Base-by-base conservation (phyloP, 1,140 invertebrate species). In the Cotesia chilonis region DNA sequence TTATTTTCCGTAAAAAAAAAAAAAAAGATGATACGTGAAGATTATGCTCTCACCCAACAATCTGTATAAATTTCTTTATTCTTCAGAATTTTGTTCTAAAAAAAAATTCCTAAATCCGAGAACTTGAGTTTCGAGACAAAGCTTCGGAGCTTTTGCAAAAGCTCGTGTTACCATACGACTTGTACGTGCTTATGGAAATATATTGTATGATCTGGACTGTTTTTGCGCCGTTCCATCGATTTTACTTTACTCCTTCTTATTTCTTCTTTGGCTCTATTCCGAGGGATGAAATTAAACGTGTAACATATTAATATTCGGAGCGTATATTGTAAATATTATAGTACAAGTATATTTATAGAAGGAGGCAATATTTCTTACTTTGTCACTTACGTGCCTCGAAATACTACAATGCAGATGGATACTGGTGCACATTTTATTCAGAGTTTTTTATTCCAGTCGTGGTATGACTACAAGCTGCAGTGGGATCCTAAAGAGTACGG, bases 401-500 rank as follows among this genome's bases (percentile, higher is more conserved):
- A 47, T 47, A 47, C n/a, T n/a, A 17, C 54, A 55, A 55, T 17
- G 12, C n/a, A 5, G 4, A 4, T 47, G 12, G 12, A n/a, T n/a
- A 41, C 14, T 12, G 4, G n/a, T 64, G 14, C 4, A 41, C 14
- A 59, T 69, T 5, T 51, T 14, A 4, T 55, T 55, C 55, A 55
- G 12, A 55, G 12, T 55, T 72, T 78, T 69, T 76, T 75, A 74
- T 91, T 88, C 52, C 85, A 97, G 91, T 95, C 95, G 73, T 99
- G 97, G 97, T 95, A 96, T 85, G 97, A 98, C 88, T 97, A 97
- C 88, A 98, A 98, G 84, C 89, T 98, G 60, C 91, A 93, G 77
- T 98, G 97, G 97, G 94, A 98, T 87, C 96, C 97, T 36, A 92
- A 92, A 77, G 95, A 98, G 81, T 98, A 98, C 83, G 97, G 96